Evolutionary conservation across 2,113 vertebrate species (phyloP).

Genomic region (Indicator maculatus): DNA sequence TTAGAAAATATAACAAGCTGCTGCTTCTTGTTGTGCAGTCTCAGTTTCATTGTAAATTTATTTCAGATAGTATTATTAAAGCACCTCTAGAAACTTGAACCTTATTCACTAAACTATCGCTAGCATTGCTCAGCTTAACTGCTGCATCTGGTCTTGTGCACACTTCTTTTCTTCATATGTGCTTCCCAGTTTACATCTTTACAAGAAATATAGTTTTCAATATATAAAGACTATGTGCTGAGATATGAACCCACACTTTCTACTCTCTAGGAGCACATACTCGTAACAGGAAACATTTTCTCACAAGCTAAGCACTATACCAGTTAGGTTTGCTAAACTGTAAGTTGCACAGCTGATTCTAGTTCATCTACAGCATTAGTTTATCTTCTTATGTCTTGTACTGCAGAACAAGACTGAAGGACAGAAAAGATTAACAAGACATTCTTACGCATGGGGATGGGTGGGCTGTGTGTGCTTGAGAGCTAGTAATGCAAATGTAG

Average conservation of each 20-base stretch:
- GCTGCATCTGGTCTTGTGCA: not conserved
- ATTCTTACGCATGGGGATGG: not conserved
- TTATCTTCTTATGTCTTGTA: not conserved
- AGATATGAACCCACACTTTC: not conserved
- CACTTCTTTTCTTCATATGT: not conserved
- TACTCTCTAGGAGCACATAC: not conserved
- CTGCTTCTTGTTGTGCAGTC: not conserved
- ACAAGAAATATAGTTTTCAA: not conserved
- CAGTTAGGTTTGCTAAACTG: not conserved
- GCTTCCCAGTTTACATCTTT: not conserved
- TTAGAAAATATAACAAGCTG: not conserved
- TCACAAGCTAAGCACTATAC: not conserved
- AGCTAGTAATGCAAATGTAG: not conserved
- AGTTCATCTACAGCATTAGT: not conserved
- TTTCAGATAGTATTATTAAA: not conserved
- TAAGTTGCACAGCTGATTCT: not conserved
- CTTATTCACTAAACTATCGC: not conserved
- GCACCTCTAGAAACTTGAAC: not conserved
- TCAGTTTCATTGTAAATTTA: not conserved
- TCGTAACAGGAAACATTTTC: not conserved
- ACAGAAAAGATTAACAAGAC: conserved; percentile 10
- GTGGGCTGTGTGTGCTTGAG: not conserved
- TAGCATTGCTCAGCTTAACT: not conserved
- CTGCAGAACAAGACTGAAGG: not conserved
- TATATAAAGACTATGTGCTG: not conserved